Percentiles rank a stretch among this genome's conserved stretches.
Conservation (phyloP, 2,113 vertebrate genomes). For the Varanus salvator region DNA sequence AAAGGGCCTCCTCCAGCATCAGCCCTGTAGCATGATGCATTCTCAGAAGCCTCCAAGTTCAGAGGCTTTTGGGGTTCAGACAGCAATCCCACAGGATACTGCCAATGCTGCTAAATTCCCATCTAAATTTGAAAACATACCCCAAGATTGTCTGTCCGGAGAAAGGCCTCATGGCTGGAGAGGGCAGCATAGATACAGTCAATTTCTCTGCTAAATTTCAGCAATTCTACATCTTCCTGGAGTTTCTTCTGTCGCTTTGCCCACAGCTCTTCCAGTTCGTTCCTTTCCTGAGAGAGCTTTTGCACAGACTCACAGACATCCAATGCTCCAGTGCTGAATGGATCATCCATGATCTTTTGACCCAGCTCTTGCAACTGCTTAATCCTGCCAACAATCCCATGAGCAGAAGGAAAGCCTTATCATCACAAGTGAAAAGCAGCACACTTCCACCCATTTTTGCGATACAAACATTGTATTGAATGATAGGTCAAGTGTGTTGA, state of each 20-base stretch:
- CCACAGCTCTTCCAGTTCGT: conserved; percentile 79
- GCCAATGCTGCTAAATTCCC: neutral
- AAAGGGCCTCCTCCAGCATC: too few species aligned
- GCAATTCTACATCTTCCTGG: conserved; percentile 81
- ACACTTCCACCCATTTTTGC: neutral
- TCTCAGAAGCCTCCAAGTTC: too few species aligned
- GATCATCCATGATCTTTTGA: conserved; percentile 9
- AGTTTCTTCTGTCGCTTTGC: conserved; percentile 70
- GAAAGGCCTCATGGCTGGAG: conserved; percentile 82
- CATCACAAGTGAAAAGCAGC: neutral
- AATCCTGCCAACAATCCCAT: conserved; percentile 61
- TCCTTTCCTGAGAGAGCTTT: conserved; percentile 71
- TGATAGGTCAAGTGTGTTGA: neutral
- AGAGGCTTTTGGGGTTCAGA: too few species aligned
- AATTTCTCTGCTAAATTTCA: conserved; percentile 82
- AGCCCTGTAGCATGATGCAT: too few species aligned
- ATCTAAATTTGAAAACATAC: conserved; percentile 66
- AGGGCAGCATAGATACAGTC: conserved; percentile 83
- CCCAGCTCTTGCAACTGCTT: conserved; percentile 72
- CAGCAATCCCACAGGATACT: too few species aligned
- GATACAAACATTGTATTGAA: too few species aligned
- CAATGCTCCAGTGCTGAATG: conserved; percentile 24
- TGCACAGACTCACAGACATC: conserved; percentile 72
- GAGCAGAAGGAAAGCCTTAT: conserved; percentile 13
- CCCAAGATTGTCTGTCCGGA: conserved; percentile 81